Base-by-base conservation (phyloP, 64 coral and sea anemone species). In the Actinia tenebrosa region DNA sequence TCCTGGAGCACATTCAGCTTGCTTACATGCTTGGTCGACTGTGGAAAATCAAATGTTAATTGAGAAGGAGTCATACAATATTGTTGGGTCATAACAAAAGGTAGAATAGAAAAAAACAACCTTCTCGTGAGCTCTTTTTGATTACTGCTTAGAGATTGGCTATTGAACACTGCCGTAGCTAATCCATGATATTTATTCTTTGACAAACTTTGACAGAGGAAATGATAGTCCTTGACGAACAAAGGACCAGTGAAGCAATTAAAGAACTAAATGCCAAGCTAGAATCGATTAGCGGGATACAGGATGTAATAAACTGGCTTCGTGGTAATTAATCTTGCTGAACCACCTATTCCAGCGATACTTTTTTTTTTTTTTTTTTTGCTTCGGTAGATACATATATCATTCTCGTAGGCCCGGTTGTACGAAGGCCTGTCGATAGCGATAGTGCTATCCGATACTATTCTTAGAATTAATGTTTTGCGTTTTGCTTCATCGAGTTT, bases 1-100 rank as follows among this genome's bases (percentile, higher is more conserved):
- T 10, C 69, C 14, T 72, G 26, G 69, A 11, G 15, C 69, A 72
- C 69, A 72, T 72, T 26, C 14, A 9, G 13, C 37, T 72, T 13
- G 1, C 69, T 72, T 72, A 15, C 11, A 30, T 75, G 69, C 69
- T 75, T 75, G 69, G 26, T 75, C 69, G 25, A 75, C 69, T 75
- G 69, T 75, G 69, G 25, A 75, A 75, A 30, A 14, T 27, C 10
- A 30, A 75, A 75, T 75, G 69, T 69, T 15, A 75, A 75, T 75
- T 10, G 69, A 75, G 25, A 72, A 42, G 10, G 11, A 14, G 1
- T 75, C 13, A 66, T 30, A 30, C 15, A 10, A 75, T 75, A 75
- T 75, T 75, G n/a, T 75, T 69, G 19, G 64, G 26, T 3, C n/a
- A 42, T 75, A 75, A 75, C 69, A 75, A 75, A 75, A n/a, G 63